Conservation (phyloP, 2,888 invertebrate genomes). For the Icerya purchasi region DNA sequence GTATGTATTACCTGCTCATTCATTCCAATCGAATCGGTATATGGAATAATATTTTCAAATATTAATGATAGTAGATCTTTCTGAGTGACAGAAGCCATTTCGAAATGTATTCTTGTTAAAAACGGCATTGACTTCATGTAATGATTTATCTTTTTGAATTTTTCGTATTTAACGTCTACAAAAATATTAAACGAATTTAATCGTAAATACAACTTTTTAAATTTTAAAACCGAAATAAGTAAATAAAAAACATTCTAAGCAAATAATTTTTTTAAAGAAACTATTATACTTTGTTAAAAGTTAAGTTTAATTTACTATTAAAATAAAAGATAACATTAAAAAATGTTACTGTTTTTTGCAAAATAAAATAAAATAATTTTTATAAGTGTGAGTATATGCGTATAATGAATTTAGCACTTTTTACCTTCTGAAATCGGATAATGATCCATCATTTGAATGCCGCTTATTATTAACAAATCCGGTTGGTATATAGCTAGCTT, state of each 20-base stretch:
- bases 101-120: constrained; percentile 51
- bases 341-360: no score
- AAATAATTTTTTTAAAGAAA: no score
- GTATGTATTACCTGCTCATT: constrained; percentile 57
- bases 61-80: constrained; percentile 41
- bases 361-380: no score
- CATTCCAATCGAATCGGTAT: constrained; percentile 64
- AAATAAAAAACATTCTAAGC: no score
- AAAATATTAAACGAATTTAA: no score
- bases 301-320: no score
- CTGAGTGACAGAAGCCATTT: constrained; percentile 69
- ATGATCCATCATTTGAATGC: constrained; percentile 75
- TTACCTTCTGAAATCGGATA: constrained; percentile 42
- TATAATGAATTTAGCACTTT: no score
- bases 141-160: constrained; percentile 39
- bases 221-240: no score
- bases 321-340: no score
- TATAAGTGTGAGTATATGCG: no score
- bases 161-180: constrained; percentile 39
- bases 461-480: constrained; percentile 54
- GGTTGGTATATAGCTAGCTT: constrained; percentile 39
- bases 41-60: constrained; percentile 42
- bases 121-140: constrained; percentile 39
- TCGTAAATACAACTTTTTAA: no score
- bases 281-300: no score